A percentile compares a stretch with the other conserved stretches of the same genome.
These are phyloP conservation scores for Drosophila lacteicornis DNA, from an alignment of 1,140 invertebrate species.

Conservation along the genomic window DNA sequence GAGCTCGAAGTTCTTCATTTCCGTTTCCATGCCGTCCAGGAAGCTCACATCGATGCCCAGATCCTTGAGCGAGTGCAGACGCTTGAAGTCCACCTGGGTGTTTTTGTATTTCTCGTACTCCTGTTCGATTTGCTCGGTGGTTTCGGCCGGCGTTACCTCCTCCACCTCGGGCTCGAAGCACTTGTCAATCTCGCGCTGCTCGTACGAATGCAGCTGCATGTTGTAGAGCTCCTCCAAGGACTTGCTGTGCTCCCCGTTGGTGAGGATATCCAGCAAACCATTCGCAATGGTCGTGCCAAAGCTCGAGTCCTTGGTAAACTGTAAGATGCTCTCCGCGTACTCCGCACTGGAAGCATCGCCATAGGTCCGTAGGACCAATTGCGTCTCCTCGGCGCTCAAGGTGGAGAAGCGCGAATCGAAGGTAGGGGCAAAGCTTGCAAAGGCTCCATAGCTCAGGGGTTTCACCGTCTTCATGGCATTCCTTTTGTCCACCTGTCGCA, in stretches of 20 bases:
- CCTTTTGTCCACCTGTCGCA: slow-evolving; percentile 93
- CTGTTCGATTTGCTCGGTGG: slow-evolving; percentile 77
- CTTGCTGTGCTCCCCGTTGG: slow-evolving; percentile 93
- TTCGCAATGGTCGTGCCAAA: slow-evolving; percentile 94
- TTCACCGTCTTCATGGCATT: slow-evolving; percentile 95
- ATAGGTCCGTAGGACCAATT: slow-evolving; percentile 95
- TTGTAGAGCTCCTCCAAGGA: slow-evolving; percentile 87
- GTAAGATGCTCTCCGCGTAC: slow-evolving; percentile 93
- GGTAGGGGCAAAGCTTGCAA: slow-evolving; percentile 96
- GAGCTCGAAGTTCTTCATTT: slow-evolving; percentile 86
- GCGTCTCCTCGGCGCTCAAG: slow-evolving; percentile 96
- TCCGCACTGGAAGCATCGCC: slow-evolving; percentile 94
- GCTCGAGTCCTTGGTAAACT: slow-evolving; percentile 94
- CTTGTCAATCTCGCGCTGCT: slow-evolving; percentile 76
- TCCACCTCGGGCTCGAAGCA: slow-evolving; percentile 68
- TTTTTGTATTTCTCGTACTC: slow-evolving; percentile 86
- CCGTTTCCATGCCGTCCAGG: slow-evolving; percentile 88
- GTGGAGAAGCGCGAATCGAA: slow-evolving; percentile 98
- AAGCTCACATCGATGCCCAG: slow-evolving; percentile 95
- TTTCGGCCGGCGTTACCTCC: slow-evolving; percentile 7
- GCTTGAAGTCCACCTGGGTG: slow-evolving; percentile 90
- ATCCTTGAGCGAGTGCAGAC: slow-evolving; percentile 90
- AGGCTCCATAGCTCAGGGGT: slow-evolving; percentile 97
- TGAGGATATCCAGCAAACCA: slow-evolving; percentile 92
- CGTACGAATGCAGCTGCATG: slow-evolving; percentile 75